Base-by-base conservation (phyloP, 2,888 invertebrate species). In the Dysmachus trigonus region DNA sequence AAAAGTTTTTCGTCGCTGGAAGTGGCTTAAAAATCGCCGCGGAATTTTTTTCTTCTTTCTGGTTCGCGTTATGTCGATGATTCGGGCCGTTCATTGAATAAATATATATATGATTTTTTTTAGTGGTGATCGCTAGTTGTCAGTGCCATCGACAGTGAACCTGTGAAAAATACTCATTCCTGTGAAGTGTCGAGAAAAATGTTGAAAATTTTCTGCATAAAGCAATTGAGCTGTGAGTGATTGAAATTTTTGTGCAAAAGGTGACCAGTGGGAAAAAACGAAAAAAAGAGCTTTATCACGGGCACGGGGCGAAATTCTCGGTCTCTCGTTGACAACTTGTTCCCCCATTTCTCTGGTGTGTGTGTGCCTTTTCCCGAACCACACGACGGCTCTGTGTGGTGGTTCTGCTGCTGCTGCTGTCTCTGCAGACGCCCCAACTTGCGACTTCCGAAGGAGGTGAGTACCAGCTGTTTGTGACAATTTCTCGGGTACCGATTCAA, bases 401-500 rank as follows among this genome's bases (percentile, higher is more conserved):
- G 62, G 62, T 62, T 62, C 62, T 22, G 62, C 62, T 47, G 31
- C n/a, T n/a, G n/a, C n/a, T n/a, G n/a, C n/a, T n/a, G n/a, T n/a
- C n/a, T 18, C 53, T 72, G 72, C 83, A 72, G 72, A 83, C 83
- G 83, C 83, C 72, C 83, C 83, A 83, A 72, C 83, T 72, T 72
- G 72, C 72, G 30, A 72, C 72, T 72, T 72, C 71, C 72, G 27
- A 72, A 72, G 71, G 71, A 72, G 72, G 83, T 83, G 31, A 31
- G 62, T 62, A 71, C 83, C 83, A 83, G 83, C 83, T 83, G 83
- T 83, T 83, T 72, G 30, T 83, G 83, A 83, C 83, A 83, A n/a
- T 72, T 27, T 83, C 72, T 83, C 53, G 53, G 18, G 22, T 13
- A 8, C 18, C 10, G 10, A 27, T 62, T n/a, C 18, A 62, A 47